phyloP scores from a whole-genome alignment of 1,140 invertebrate genomes.

The Spodoptera frugiperda region DNA sequence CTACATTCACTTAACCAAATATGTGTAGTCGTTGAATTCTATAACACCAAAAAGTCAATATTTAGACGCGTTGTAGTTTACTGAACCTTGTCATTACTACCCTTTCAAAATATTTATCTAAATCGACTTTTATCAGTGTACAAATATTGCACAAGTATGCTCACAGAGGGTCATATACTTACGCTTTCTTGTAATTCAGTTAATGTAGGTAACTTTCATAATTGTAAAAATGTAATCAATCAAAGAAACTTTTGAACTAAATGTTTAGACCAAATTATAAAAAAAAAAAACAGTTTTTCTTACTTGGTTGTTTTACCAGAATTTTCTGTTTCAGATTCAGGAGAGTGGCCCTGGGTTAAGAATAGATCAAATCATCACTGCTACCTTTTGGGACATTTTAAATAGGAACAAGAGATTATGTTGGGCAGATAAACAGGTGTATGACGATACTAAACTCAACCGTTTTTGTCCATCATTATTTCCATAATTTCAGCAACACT shows the following conservation, averaged over 20 bases:
- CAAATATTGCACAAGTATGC: constrained; percentile 9
- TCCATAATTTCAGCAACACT: no score
- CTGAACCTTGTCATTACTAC: background rate
- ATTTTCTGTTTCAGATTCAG: background rate
- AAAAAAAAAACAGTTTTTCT: no score
- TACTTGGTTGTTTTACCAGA: background rate
- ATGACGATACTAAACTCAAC: background rate
- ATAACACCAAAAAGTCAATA: background rate
- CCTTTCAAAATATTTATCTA: constrained; percentile 19
- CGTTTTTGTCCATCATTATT: no score
- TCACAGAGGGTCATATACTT: background rate
- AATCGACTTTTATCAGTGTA: constrained; percentile 11
- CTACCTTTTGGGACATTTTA: background rate
- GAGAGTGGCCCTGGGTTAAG: background rate
- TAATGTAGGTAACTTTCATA: no score
- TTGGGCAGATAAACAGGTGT: background rate
- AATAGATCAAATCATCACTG: background rate
- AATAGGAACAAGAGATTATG: background rate
- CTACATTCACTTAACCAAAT: background rate
- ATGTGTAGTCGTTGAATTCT: background rate
- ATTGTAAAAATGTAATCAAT: no score
- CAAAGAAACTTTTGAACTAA: no score
- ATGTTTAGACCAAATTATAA: no score
- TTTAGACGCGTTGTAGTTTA: background rate
- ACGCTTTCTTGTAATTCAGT: no score